A percentile compares a stretch with the other conserved stretches of the same genome.
Evolutionary conservation across 2,888 invertebrate species (phyloP).

Genomic region (Neria commutata): DNA sequence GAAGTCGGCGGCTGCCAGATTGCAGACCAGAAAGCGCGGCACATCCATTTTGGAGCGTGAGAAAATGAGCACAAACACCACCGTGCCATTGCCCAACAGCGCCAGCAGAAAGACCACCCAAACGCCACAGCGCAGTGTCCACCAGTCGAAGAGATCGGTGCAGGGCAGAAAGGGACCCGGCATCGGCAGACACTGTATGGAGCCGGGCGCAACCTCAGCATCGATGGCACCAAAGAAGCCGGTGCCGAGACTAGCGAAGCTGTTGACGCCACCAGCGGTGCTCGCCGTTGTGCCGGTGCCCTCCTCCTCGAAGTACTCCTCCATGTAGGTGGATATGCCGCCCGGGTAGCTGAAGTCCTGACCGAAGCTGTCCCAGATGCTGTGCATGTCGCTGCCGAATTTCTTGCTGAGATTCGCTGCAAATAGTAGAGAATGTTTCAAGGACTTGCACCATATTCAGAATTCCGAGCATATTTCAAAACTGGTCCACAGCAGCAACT

Average conservation of each 20-base stretch:
- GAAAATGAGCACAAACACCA: slow-evolving; percentile 90
- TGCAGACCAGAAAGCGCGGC: slow-evolving; percentile 94
- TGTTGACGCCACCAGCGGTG: slow-evolving; percentile 28
- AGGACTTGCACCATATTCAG: not conserved
- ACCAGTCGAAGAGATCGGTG: slow-evolving; percentile 96
- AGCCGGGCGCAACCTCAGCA: slow-evolving; percentile 53
- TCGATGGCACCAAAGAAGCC: slow-evolving; percentile 55
- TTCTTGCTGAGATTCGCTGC: slow-evolving; percentile 76
- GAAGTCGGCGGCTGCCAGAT: slow-evolving; percentile 95
- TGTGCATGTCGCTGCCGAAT: slow-evolving; percentile 73
- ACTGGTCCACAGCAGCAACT: slow-evolving; percentile 56
- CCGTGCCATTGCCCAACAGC: slow-evolving; percentile 93
- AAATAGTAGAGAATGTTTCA: slow-evolving; percentile 28
- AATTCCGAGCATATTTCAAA: not conserved
- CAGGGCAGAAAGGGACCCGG: slow-evolving; percentile 95
- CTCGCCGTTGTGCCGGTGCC: slow-evolving; percentile 31
- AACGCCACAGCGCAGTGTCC: slow-evolving; percentile 94
- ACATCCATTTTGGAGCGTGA: slow-evolving; percentile 95
- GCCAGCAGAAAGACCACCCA: slow-evolving; percentile 97
- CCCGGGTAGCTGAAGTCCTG: slow-evolving; percentile 74
- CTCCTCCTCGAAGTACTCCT: slow-evolving; percentile 75
- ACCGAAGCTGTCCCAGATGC: slow-evolving; percentile 73
- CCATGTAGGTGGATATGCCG: slow-evolving; percentile 73
- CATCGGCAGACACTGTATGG: slow-evolving; percentile 77
- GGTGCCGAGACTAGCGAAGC: slow-evolving; percentile 36